Evolutionary conservation across 2,113 vertebrate genomes (phyloP).

Genomic region (Micromys minutus): DNA sequence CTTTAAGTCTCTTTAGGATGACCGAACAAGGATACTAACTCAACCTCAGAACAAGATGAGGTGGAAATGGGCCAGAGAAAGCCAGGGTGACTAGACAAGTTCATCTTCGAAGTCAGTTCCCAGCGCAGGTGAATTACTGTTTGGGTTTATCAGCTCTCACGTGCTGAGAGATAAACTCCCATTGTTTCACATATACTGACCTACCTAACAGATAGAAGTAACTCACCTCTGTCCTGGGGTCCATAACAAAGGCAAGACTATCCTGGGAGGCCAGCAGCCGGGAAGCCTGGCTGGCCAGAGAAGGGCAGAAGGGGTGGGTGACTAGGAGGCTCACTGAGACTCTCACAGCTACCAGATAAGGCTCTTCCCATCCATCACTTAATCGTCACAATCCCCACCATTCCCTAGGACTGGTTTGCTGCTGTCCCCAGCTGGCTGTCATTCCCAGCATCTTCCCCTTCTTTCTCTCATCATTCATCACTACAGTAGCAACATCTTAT

Average conservation of each 20-base stretch:
- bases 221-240: not conserved
- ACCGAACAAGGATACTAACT: not conserved
- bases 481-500: not conserved
- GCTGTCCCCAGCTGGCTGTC: not conserved
- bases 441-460: not conserved
- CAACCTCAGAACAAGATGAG: not conserved
- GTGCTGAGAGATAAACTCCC: not conserved
- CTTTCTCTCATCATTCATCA: not conserved
- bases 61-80: conserved; percentile 17
- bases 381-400: not conserved
- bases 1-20: not conserved
- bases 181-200: not conserved
- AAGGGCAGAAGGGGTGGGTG: not conserved
- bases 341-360: conserved; percentile 26
- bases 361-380: not conserved
- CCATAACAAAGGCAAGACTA: not conserved
- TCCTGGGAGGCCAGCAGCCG: not conserved
- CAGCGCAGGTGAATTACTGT: not conserved
- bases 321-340: not conserved
- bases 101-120: conserved; percentile 23
- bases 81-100: not conserved
- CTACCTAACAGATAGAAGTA: not conserved
- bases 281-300: not conserved
- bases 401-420: not conserved
- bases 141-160: not conserved